Percentiles rank a stretch among this genome's conserved stretches.
Evolutionary conservation across 1,140 invertebrate species (phyloP).

Genomic region (Heliconius melpomene): DNA sequence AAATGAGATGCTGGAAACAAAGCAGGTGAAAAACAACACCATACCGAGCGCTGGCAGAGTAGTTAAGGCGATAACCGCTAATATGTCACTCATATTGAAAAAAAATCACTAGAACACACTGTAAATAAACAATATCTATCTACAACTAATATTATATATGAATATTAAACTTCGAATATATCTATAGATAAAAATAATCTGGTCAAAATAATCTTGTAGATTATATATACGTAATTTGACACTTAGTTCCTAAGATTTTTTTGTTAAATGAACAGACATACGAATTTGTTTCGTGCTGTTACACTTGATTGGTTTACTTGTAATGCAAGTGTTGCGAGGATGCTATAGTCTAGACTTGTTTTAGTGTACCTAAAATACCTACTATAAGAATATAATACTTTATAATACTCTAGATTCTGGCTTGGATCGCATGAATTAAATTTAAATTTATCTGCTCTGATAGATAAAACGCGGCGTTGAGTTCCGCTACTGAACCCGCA

Average conservation of each 20-base stretch:
- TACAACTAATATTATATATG: background rate
- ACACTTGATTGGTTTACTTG: background rate
- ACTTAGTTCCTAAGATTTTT: background rate
- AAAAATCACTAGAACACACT: background rate
- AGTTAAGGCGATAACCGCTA: background rate
- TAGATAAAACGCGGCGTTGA: no score
- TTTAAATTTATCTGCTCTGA: no score
- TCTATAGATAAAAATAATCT: background rate
- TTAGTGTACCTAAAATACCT: no score
- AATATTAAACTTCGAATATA: background rate
- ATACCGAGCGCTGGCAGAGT: conserved; percentile 10
- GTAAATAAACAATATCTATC: background rate
- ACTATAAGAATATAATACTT: no score
- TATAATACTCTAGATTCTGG: no score
- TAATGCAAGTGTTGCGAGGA: background rate
- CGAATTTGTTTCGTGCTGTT: background rate
- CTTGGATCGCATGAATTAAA: no score
- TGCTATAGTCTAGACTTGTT: no score
- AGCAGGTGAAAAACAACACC: background rate
- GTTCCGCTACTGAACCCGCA: no score
- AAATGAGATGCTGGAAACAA: conserved; percentile 3
- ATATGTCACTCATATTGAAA: background rate
- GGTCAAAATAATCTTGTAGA: background rate
- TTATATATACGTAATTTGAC: background rate
- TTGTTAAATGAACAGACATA: background rate